phyloP scores from a whole-genome alignment of 2,888 invertebrate species.

The Polia nebulosa region DNA sequence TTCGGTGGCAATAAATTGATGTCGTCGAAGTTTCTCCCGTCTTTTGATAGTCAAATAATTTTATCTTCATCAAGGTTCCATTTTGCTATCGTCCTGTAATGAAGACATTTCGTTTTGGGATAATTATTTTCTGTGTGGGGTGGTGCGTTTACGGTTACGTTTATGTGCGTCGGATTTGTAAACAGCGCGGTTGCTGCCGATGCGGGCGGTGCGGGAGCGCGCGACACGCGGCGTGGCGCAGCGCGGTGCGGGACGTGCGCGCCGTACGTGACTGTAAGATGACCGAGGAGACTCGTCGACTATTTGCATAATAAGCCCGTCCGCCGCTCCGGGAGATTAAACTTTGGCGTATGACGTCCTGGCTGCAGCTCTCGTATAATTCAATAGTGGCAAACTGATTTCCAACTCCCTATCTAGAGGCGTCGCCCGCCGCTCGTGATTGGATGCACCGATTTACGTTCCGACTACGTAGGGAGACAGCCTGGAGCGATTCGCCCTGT shows the following conservation, averaged over 20 bases:
- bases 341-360: slow-evolving; percentile 89
- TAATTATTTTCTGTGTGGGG: slow-evolving; percentile 62
- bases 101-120: slow-evolving; percentile 74
- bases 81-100: slow-evolving; percentile 80
- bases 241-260: slow-evolving; percentile 62
- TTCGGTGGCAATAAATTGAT: slow-evolving; percentile 84
- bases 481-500: slow-evolving; percentile 77
- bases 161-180: slow-evolving; percentile 56
- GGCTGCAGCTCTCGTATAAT: slow-evolving; percentile 88
- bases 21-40: slow-evolving; percentile 82
- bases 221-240: slow-evolving; percentile 55
- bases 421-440: slow-evolving; percentile 76
- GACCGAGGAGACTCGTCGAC: slow-evolving; percentile 83
- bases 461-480: slow-evolving; percentile 68
- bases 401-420: slow-evolving; percentile 79
- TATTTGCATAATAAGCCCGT: slow-evolving; percentile 90
- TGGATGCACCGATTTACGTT: slow-evolving; percentile 83
- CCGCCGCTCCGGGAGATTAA: slow-evolving; percentile 88
- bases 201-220: slow-evolving; percentile 1
- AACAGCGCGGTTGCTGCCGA: slow-evolving; percentile 44
- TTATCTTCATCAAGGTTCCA: slow-evolving; percentile 81
- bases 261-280: slow-evolving; percentile 84
- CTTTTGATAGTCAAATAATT: slow-evolving; percentile 87
- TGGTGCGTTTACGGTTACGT: slow-evolving; percentile 55
- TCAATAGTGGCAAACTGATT: slow-evolving; percentile 90